A percentile compares a stretch with the other conserved stretches of the same genome.
Conservation (phyloP, 2,113 vertebrate species). For the Piprites chloris region DNA sequence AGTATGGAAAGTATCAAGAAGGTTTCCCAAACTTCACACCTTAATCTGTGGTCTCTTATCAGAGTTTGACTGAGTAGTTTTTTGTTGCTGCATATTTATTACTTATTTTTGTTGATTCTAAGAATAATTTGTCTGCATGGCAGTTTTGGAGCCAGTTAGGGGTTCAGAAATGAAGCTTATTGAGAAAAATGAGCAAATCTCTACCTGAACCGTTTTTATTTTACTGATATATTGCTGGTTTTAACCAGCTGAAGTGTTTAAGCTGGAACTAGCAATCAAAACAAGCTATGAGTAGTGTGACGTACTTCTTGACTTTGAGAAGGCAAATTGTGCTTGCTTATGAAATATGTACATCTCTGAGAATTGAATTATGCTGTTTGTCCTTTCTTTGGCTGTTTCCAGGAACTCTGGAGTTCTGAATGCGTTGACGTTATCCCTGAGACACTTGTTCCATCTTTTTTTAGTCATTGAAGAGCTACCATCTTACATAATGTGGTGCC, state of each 20-base stretch:
- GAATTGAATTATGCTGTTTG: neutral
- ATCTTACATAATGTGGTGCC: neutral
- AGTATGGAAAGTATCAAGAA: neutral
- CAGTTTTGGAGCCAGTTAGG: neutral
- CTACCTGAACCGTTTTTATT: neutral
- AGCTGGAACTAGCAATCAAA: neutral
- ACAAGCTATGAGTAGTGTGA: neutral
- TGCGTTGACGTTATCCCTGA: neutral
- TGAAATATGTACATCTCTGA: neutral
- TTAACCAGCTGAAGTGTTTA: neutral
- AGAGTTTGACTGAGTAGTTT: neutral
- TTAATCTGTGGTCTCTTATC: neutral
- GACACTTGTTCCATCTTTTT: neutral
- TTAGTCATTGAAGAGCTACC: neutral
- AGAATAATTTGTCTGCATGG: neutral
- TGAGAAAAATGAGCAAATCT: neutral
- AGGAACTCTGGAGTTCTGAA: neutral
- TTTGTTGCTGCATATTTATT: neutral
- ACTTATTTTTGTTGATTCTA: neutral
- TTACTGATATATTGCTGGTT: neutral
- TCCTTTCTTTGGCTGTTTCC: neutral
- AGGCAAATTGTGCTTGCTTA: neutral
- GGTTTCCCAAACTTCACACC: neutral
- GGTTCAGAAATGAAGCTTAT: neutral
- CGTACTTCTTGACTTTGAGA: neutral